Evolutionary conservation across 1,140 invertebrate genomes (phyloP), one percentile per base, ranked within the genome.

Genomic region (Eubasilissa regina): DNA sequence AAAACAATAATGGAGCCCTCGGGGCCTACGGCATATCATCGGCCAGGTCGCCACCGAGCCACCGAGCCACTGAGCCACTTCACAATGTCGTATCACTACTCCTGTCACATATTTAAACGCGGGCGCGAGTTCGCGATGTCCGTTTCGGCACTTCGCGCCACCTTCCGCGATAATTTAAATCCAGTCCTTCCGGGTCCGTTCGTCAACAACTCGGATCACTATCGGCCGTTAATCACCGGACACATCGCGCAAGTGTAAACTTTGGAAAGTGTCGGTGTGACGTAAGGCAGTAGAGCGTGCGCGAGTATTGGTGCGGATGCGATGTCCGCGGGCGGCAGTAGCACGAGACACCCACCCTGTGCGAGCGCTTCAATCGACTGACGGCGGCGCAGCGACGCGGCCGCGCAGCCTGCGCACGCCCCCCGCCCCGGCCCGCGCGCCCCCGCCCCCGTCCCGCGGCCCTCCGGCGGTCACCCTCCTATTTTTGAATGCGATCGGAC

Each of bases 281-380:
- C 75, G 75, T 77, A 77, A 77, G 77, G 64, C 44, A n/a, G 43
- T 21, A 45, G 47, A 53, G 64, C 64, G 77, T 25, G 64, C 66
- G 78, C 62, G 58, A 47, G 73, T 75, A 58, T 68, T 75, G 35
- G 79, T 80, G 78, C 47, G 73, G 47, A 44, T 73, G 53, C 75
- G 75, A 77, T 53, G 75, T 77, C 58, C 58, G 35, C 55, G 43
- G 43, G 64, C 51, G 55, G 75, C 47, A 35, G 66, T 19, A 75
- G 64, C 51, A 19, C 58, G 25, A 45, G 11, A 60, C 81, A 68
- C 53, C 56, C 75, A 53, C 15, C 58, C 47, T 43, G 25, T 12
- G 17, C 66, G 75, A 62, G 51, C 12, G 53, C 66, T 74, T 35
- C 73, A 66, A 77, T 82, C 75, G 81, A 82, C 81, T 81, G 80